Conservation (phyloP, 2,797 vertebrate genomes). For the Tolypeutes matacus region DNA sequence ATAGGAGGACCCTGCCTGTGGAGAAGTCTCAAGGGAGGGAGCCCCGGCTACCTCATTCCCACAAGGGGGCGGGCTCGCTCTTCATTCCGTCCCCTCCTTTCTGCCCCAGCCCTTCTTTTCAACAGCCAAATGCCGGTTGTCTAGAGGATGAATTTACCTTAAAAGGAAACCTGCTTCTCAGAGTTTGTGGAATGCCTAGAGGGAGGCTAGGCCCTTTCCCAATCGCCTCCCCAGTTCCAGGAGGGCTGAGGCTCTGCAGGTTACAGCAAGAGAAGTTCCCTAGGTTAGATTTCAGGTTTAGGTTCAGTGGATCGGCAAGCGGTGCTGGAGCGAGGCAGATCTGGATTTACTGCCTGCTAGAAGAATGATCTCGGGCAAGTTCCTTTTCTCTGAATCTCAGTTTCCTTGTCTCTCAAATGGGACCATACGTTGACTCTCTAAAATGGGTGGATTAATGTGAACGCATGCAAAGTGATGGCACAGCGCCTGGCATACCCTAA, state of each 20-base stretch:
- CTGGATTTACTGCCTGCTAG: neutral
- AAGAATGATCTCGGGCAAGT: too few relatives aligned
- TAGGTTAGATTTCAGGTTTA: neutral
- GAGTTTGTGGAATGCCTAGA: neutral
- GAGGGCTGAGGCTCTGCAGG: neutral
- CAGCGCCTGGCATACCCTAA: rapidly evolving
- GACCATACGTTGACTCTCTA: rapidly evolving
- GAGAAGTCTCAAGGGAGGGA: neutral
- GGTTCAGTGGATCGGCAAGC: neutral
- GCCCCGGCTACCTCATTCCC: neutral
- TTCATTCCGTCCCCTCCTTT: neutral
- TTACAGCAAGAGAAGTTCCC: neutral
- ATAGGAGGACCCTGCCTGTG: neutral
- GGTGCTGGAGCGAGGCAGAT: neutral
- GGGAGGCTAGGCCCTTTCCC: neutral
- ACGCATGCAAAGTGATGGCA: rapidly evolving
- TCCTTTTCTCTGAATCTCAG: neutral
- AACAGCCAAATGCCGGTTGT: conserved; percentile 43
- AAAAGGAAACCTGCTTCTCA: conserved; percentile 85
- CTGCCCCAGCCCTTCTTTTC: conserved; percentile 70
- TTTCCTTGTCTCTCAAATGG: neutral
- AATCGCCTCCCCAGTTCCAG: neutral
- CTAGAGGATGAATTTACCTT: conserved; percentile 83
- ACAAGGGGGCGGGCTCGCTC: rapidly evolving
- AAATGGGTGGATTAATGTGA: neutral